These are phyloP conservation scores for Odontomyia ornata DNA, from an alignment of 2,888 invertebrate species.

Conservation along the genomic window DNA sequence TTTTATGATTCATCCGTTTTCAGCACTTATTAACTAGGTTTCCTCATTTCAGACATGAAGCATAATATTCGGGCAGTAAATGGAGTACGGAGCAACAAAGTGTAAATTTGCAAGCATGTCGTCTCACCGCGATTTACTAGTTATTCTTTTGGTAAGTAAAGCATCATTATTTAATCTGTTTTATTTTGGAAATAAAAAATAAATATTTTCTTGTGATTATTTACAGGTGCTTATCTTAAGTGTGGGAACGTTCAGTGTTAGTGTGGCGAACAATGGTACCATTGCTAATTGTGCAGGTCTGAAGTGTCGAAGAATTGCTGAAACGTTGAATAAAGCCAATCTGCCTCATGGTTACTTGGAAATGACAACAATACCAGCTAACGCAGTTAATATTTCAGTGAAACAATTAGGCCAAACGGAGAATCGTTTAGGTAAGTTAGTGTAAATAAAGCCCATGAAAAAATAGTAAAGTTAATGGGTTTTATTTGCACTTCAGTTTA, in stretches of 20 bases:
- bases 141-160: neutral
- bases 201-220: neutral
- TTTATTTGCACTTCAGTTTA: neutral
- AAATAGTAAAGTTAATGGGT: too few relatives aligned
- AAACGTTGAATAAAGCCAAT: conserved; percentile 80
- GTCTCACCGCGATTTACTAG: neutral
- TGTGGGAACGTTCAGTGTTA: neutral
- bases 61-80: too few relatives aligned
- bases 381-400: conserved; percentile 86
- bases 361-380: conserved; percentile 82
- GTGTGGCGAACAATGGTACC: neutral
- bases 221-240: conserved; percentile 6
- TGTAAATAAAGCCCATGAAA: too few relatives aligned
- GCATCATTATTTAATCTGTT: neutral
- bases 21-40: neutral
- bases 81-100: too few relatives aligned
- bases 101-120: neutral
- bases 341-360: conserved; percentile 83
- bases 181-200: neutral
- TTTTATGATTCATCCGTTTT: too few relatives aligned
- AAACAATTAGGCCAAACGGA: conserved; percentile 79
- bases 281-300: conserved; percentile 65
- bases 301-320: conserved; percentile 77
- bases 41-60: too few relatives aligned
- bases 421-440: conserved; percentile 79